Evolutionary conservation across 2,113 vertebrate species (phyloP), one percentile per base, ranked within the genome.

Genomic region (Cebus imitator): DNA sequence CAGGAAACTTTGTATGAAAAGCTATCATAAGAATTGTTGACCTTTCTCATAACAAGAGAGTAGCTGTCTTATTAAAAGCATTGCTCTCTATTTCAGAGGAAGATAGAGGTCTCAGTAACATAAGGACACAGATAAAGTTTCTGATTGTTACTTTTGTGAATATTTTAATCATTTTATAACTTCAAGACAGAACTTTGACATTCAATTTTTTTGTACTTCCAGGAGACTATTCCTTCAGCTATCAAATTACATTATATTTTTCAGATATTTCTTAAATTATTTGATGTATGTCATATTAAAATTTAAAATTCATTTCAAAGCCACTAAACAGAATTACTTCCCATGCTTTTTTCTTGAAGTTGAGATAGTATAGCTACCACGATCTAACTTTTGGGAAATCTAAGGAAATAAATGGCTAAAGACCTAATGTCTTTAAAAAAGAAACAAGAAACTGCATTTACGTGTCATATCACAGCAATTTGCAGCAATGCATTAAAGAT

Each of bases 161-260:
- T 81, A 76, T 89, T 87, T 82, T 86, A 82, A 91, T 78, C 40
- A 32, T 92, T 93, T 95, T 94, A 68, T 90, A 92, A 94, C 72
- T 83, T 91, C 90, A 86, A 92, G 35, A 93, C 40, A 78, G 50
- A 93, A 76, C 10, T 83, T 95, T 75, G 30, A 13, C 89, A 14
- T 81, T 78, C 48, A 61, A 0, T 45, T 84, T 2, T 52, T 52
- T 87, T 87, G 3, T 85, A 32, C n/a, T 83, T 84, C 93, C 50
- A 73, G 32, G 57, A 92, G n/a, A 58, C 35, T 78, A 32, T 37
- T 37, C 12, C 6, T 86, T 80, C 21, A 52, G 35, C 35, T 87
- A 68, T 68, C 55, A 83, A 80, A 61, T 93, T 37, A 37, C 14
- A 43, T 45, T 80, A 27, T 80, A 23, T 80, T 83, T 20, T 43